Percentiles rank a stretch among this genome's conserved stretches.
phyloP scores from a whole-genome alignment of 2,797 vertebrate genomes.

The Florisuga fusca region DNA sequence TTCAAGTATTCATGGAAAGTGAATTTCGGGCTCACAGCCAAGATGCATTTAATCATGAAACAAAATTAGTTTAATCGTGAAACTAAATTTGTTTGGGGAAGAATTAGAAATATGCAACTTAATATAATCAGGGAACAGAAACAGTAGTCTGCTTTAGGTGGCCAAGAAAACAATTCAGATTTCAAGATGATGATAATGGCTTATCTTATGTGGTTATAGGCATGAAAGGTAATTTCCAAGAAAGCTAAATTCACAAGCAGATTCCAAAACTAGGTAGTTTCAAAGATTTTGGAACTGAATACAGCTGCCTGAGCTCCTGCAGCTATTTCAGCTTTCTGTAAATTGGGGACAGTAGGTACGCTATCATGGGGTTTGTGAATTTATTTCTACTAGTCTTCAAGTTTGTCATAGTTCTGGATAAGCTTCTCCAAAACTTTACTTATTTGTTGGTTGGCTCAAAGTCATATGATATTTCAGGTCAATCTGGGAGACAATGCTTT shows the following conservation, averaged over 20 bases:
- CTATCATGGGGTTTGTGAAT: not conserved
- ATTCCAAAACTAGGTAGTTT: not conserved
- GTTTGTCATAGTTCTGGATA: not conserved
- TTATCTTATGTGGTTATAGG: not conserved
- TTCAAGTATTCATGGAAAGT: constrained; percentile 59
- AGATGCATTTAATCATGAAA: constrained; percentile 51
- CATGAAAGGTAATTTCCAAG: not conserved
- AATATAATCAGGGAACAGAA: constrained; percentile 28
- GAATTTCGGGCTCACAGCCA: constrained; percentile 60
- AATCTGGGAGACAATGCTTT: not conserved
- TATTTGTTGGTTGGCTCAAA: not conserved
- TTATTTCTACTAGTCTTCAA: not conserved
- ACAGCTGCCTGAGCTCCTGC: not conserved
- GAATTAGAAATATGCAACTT: constrained; percentile 44
- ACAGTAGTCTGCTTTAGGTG: not conserved
- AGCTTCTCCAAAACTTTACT: not conserved
- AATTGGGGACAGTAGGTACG: not conserved
- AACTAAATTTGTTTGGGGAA: constrained; percentile 49
- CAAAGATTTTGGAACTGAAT: not conserved
- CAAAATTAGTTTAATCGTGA: constrained; percentile 42
- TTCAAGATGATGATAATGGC: not conserved
- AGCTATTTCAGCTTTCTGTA: not conserved
- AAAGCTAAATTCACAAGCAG: not conserved
- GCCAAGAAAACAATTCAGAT: not conserved
- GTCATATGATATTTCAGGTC: not conserved